A percentile compares a stretch with the other conserved stretches of the same genome.
Conservation (phyloP, 2,113 vertebrate species). For the Toxotes chatareus region DNA sequence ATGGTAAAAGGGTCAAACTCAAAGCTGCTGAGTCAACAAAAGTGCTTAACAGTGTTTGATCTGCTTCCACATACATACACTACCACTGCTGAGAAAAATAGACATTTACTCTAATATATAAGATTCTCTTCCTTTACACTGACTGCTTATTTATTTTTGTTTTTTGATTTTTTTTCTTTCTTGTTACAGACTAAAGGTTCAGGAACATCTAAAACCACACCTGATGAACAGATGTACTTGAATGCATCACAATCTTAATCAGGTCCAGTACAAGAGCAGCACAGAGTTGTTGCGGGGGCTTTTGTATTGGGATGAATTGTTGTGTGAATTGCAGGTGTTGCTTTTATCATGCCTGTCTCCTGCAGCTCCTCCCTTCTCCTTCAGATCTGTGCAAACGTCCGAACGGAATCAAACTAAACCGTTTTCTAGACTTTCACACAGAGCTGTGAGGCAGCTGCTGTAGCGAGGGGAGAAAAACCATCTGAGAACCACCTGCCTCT, state of each 20-base stretch:
- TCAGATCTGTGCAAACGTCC: not conserved
- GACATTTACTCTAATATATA: not conserved
- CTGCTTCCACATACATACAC: conserved; percentile 6
- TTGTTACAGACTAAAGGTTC: not conserved
- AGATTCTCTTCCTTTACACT: not conserved
- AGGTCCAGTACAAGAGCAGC: not conserved
- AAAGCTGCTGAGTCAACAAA: conserved; percentile 11
- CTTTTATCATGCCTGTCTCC: not conserved
- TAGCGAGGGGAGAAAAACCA: not conserved
- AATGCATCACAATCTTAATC: not conserved
- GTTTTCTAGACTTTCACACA: not conserved
- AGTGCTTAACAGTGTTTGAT: not conserved
- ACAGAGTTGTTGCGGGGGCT: not conserved
- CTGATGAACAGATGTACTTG: not conserved
- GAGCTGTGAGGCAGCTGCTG: not conserved
- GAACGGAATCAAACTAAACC: not conserved
- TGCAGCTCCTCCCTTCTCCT: not conserved
- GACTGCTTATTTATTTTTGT: not conserved
- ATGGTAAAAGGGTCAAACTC: not conserved
- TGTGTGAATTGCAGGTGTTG: not conserved
- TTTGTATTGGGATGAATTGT: not conserved
- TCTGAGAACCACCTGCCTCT: not conserved
- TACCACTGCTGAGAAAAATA: conserved; percentile 5
- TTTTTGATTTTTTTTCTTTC: not conserved
- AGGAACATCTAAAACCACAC: not conserved